Evolutionary conservation across 2,113 vertebrate species (phyloP), one percentile per base, ranked within the genome.

Genomic region (Xiphophorus hellerii): DNA sequence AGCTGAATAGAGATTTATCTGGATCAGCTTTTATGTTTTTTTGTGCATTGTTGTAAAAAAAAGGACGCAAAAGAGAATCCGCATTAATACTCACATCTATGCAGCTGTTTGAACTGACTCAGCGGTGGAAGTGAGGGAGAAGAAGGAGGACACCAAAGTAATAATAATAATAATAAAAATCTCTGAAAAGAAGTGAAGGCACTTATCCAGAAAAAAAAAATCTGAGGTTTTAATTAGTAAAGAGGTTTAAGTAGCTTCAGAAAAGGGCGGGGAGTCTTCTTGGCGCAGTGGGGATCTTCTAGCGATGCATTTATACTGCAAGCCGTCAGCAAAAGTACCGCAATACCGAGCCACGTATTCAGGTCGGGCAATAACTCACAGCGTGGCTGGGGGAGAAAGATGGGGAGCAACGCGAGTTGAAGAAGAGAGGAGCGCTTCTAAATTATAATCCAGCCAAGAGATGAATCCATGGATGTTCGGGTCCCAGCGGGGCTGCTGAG

Each of bases 31-130:
- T 14, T 22, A 28, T 17, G 4, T 5, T 0, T 33, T 5, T 0
- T 33, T 5, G 14, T 13, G 20, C 8, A 66, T 66, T 58, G 54
- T 25, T 63, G 0, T 5, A 7, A 15, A 2, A 29, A 27, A 78
- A 66, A 80, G n/a, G 83, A 31, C 27, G 75, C 69, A 77, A 33
- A n/a, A 77, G 74, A 88, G 92, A 85, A 84, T 25, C 82, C 89
- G 88, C 90, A 92, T 86, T 76, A 84, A 85, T 93, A 95, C 94
- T 95, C 89, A 95, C 94, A 95, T 95, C 76, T 92, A 78, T 90
- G 92, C 92, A 94, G 93, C 80, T 87, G 92, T 87, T 91, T 84
- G 82, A 83, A 90, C 66, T 91, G 90, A 90, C 87, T 92, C 86
- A 70, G 88, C 60, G 66, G 78, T 80, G 84, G 82, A 73, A 63